Evolutionary conservation across 2,797 vertebrate species (phyloP).

Genomic region (Tolypeutes matacus): DNA sequence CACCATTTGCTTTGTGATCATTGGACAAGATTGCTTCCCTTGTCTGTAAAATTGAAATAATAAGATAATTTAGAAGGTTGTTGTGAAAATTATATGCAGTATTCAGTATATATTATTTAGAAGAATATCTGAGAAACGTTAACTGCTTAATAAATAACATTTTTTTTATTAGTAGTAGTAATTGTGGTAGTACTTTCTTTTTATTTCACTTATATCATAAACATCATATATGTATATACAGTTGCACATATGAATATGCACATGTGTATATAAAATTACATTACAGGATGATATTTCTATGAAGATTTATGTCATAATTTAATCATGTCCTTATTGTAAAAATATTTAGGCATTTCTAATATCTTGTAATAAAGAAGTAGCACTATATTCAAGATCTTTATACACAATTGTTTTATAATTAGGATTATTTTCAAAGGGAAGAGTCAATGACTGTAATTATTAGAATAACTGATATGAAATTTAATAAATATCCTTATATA

Average conservation of each 20-base stretch:
- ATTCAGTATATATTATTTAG: neutral
- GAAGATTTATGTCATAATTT: neutral
- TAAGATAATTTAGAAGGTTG: neutral
- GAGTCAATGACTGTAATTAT: neutral
- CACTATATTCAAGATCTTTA: neutral
- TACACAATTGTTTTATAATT: neutral
- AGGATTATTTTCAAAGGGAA: neutral
- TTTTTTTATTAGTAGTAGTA: neutral
- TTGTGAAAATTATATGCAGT: neutral
- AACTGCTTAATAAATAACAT: neutral
- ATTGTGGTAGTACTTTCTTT: neutral
- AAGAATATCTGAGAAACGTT: slow-evolving; percentile 1
- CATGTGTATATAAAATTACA: neutral
- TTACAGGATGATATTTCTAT: neutral
- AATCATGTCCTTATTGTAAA: neutral
- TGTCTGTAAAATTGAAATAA: neutral
- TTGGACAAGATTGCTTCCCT: neutral
- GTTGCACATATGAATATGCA: neutral
- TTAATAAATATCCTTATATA: neutral
- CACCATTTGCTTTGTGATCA: neutral
- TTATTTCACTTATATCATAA: neutral
- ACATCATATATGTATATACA: neutral
- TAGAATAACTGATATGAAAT: neutral
- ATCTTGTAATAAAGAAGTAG: neutral
- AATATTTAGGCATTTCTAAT: neutral